Conservation (phyloP, 1,140 invertebrate species). For the Philaenus spumarius region DNA sequence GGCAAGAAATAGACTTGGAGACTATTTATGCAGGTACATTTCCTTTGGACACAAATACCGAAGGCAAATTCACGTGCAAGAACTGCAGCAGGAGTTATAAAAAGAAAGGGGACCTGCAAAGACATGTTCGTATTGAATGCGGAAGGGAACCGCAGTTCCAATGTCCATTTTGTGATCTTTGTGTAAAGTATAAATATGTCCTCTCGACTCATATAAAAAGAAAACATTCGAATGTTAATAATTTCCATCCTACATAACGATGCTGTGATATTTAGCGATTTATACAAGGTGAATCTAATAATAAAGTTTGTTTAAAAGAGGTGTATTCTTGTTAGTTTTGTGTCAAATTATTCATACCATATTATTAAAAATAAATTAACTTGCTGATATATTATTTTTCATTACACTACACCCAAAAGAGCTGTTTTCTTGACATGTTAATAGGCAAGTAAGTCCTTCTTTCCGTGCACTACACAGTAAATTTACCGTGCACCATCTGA, state of each 20-base stretch:
- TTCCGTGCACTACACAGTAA: too few species aligned
- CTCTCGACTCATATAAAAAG: not conserved
- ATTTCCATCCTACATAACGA: too few species aligned
- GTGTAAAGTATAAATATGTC: constrained; percentile 2
- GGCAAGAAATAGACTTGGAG: not conserved
- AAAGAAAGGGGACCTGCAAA: constrained; percentile 44
- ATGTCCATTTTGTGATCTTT: constrained; percentile 38
- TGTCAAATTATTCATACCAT: too few species aligned
- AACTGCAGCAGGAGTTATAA: constrained; percentile 45
- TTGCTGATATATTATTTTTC: too few species aligned
- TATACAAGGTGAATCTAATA: not conserved
- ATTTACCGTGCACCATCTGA: too few species aligned
- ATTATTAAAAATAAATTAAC: too few species aligned
- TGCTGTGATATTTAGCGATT: not conserved
- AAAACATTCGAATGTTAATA: not conserved
- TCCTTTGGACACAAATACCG: not conserved
- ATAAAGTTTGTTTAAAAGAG: not conserved
- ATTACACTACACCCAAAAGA: too few species aligned
- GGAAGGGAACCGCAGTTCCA: constrained; percentile 43
- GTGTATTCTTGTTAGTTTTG: constrained; percentile 5
- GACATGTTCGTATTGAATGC: constrained; percentile 48
- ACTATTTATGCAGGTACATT: not conserved
- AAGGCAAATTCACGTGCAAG: not conserved
- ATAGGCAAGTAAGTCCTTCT: too few species aligned
- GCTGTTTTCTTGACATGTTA: too few species aligned